phyloP scores from a whole-genome alignment of 1,140 invertebrate species.

The Paramacrobiotus metropolitanus region DNA sequence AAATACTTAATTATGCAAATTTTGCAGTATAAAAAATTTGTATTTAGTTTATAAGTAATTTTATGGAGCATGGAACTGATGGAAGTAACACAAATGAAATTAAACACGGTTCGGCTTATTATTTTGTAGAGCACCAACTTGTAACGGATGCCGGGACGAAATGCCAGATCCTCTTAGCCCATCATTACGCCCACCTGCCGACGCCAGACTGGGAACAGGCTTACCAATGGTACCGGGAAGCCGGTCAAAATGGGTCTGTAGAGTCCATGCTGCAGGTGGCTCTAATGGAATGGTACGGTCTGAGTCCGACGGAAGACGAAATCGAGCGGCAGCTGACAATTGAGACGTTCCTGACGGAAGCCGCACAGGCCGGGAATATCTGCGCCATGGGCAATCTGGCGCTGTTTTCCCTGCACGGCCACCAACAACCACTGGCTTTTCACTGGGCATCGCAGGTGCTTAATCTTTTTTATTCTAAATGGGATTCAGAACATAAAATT shows the following conservation, averaged over 20 bases:
- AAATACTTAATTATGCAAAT: too few relatives aligned
- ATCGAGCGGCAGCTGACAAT: not conserved
- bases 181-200: not conserved
- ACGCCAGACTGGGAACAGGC: not conserved
- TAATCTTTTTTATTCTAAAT: too few relatives aligned
- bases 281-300: not conserved
- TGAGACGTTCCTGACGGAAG: not conserved
- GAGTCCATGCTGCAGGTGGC: not conserved
- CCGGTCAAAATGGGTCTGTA: not conserved
- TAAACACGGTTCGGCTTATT: too few relatives aligned
- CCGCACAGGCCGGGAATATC: not conserved
- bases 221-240: not conserved
- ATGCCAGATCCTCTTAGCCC: not conserved
- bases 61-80: too few relatives aligned
- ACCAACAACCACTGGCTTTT: not conserved
- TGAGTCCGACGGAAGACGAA: not conserved
- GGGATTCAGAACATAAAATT: too few relatives aligned
- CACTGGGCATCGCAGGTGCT: too few relatives aligned
- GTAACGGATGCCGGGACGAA: not conserved
- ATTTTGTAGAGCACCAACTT: not conserved
- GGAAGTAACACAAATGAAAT: too few relatives aligned
- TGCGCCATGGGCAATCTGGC: not conserved
- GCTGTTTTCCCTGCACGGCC: not conserved
- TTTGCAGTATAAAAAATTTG: too few relatives aligned
- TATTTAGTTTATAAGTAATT: too few relatives aligned